Evolutionary conservation across 2,888 invertebrate species (phyloP), one percentile per base, ranked within the genome.

Genomic region (Orthonychiurus folsomi): DNA sequence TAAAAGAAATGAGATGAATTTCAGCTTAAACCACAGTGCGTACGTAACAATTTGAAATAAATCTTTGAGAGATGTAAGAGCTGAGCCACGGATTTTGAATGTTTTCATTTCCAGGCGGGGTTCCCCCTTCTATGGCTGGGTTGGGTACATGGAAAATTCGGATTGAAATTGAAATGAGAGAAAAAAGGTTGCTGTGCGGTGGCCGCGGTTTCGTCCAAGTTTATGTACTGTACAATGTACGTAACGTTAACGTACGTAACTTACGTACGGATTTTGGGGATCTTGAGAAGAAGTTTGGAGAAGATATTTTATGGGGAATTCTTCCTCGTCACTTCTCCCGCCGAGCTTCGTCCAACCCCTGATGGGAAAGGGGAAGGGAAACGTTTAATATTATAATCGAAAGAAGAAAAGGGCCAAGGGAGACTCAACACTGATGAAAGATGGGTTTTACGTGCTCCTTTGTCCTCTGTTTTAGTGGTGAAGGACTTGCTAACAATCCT

Each of bases 241-340:
- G n/a, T n/a, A n/a, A n/a, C n/a, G n/a, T n/a, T n/a, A n/a, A n/a
- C n/a, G n/a, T n/a, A n/a, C n/a, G n/a, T n/a, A n/a, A n/a, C n/a
- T n/a, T n/a, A n/a, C n/a, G n/a, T n/a, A n/a, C n/a, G n/a, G n/a
- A n/a, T n/a, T n/a, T n/a, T n/a, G n/a, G n/a, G n/a, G n/a, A n/a
- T n/a, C n/a, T n/a, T n/a, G n/a, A n/a, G 52, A 59, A 52, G 60
- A 52, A 52, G 60, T 52, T 59, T 37, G 37, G 59, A 59, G 23
- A 21, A 59, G 53, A 60, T 60, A 60, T 60, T 60, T 52, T 52
- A 59, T 60, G 60, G 37, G 37, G 60, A 50, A 60, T 52, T 60
- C 60, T 60, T 60, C 53, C 54, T 60, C 60, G 54, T 5, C 54
- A 60, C 52, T 60, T 52, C 60, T 60, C 60, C 60, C 52, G 60